These are phyloP conservation scores for Rutilus rutilus DNA, from an alignment of 2,113 vertebrate species.

Conservation along the genomic window DNA sequence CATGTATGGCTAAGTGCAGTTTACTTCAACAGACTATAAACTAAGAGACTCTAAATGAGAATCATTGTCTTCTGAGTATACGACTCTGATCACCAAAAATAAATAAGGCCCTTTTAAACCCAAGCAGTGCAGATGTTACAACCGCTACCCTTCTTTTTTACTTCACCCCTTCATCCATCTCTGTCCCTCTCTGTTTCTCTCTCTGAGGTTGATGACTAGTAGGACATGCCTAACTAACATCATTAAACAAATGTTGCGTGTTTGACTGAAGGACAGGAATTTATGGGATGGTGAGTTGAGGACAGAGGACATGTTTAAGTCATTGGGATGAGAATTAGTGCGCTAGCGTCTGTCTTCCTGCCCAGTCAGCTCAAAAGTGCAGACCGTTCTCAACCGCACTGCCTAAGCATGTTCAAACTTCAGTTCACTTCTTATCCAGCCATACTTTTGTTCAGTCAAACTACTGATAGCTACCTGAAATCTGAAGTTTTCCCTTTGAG, in stretches of 20 bases:
- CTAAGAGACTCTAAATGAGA: constrained; percentile 46
- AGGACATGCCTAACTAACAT: constrained; percentile 60
- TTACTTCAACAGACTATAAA: constrained; percentile 42
- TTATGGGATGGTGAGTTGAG: constrained; percentile 50
- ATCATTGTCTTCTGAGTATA: constrained; percentile 42
- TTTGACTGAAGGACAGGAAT: constrained; percentile 62
- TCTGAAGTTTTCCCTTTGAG: neutral
- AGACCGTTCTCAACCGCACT: constrained; percentile 42
- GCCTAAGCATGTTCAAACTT: constrained; percentile 22
- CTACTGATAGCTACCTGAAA: neutral
- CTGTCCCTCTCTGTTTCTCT: constrained; percentile 4
- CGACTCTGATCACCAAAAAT: constrained; percentile 39
- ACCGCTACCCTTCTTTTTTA: constrained; percentile 36
- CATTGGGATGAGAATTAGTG: constrained; percentile 34
- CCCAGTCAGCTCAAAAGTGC: constrained; percentile 37
- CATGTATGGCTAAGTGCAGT: constrained; percentile 46
- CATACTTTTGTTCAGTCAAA: neutral
- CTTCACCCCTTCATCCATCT: constrained; percentile 23
- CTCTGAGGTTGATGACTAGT: constrained; percentile 51
- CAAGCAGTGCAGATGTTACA: constrained; percentile 48
- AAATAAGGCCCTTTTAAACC: constrained; percentile 49
- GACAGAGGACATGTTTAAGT: constrained; percentile 53
- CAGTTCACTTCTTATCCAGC: constrained; percentile 9
- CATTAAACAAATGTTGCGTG: constrained; percentile 65
- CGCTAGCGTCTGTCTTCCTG: constrained; percentile 39